A percentile compares a stretch with the other conserved stretches of the same genome.
Evolutionary conservation across 2,888 invertebrate species (phyloP).

Genomic region (Tuta absoluta): DNA sequence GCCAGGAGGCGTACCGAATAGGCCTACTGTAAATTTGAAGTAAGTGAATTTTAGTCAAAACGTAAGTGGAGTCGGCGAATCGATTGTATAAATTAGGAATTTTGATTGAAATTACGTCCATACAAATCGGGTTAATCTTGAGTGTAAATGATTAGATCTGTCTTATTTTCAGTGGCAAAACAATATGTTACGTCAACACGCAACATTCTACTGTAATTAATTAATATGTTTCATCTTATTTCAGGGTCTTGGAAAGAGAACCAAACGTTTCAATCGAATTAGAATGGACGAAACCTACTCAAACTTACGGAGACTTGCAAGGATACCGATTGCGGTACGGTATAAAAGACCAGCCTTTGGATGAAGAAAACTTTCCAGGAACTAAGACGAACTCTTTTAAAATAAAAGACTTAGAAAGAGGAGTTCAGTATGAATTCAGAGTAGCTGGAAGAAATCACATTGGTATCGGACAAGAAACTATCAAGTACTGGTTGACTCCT

Average conservation of each 20-base stretch:
- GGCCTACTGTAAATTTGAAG: constrained; percentile 91
- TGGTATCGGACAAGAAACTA: constrained; percentile 96
- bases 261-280: constrained; percentile 94
- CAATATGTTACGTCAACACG: too few relatives aligned
- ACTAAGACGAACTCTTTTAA: constrained; percentile 86
- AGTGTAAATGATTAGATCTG: background rate
- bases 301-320: constrained; percentile 93
- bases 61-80: background rate
- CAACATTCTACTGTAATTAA: background rate
- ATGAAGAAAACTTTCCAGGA: constrained; percentile 86
- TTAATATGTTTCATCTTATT: constrained; percentile 43
- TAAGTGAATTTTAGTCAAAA: constrained; percentile 59
- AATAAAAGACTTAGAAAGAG: constrained; percentile 91
- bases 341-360: constrained; percentile 89
- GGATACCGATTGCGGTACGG: constrained; percentile 94
- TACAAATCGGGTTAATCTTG: background rate
- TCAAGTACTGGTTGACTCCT: constrained; percentile 94
- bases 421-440: constrained; percentile 97
- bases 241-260: constrained; percentile 90
- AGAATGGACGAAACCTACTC: constrained; percentile 94
- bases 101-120: background rate
- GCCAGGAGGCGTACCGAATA: constrained; percentile 94
- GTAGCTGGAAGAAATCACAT: constrained; percentile 98
- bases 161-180: background rate
- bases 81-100: background rate